Evolutionary conservation across 1,140 invertebrate species (phyloP).

Genomic region (Drosophila miranda): DNA sequence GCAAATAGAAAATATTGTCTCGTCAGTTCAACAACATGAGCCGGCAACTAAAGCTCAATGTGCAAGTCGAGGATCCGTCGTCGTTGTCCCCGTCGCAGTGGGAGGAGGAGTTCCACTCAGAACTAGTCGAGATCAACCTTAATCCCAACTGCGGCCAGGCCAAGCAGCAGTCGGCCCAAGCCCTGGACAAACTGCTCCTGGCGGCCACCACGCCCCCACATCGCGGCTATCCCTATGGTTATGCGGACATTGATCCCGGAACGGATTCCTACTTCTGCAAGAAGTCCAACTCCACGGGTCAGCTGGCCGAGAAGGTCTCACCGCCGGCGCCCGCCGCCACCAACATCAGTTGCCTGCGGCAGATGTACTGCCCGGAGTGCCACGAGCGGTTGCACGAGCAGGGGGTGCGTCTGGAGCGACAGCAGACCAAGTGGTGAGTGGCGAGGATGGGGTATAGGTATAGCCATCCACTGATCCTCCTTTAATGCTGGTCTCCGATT

Average conservation of each 20-base stretch:
- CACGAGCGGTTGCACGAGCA: constrained; percentile 71
- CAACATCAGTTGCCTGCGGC: constrained; percentile 70
- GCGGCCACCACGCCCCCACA: constrained; percentile 36
- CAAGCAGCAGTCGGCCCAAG: constrained; percentile 61
- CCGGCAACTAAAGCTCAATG: constrained; percentile 62
- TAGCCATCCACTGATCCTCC: too few relatives aligned
- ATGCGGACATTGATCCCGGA: constrained; percentile 52
- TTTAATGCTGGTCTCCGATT: too few relatives aligned
- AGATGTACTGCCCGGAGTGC: constrained; percentile 78
- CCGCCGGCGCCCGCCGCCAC: constrained; percentile 54
- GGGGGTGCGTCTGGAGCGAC: constrained; percentile 67
- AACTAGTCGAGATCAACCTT: constrained; percentile 67
- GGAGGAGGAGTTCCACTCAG: constrained; percentile 35
- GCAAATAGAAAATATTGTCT: constrained; percentile 52
- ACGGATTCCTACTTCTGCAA: constrained; percentile 63
- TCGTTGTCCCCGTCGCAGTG: neutral
- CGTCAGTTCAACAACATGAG: constrained; percentile 58
- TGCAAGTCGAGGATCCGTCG: constrained; percentile 33
- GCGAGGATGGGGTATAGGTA: neutral
- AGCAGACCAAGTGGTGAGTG: constrained; percentile 68
- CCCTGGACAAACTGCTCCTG: constrained; percentile 51
- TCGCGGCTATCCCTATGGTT: constrained; percentile 71
- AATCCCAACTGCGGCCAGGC: constrained; percentile 39
- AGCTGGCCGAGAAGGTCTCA: constrained; percentile 67
- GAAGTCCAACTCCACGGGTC: constrained; percentile 65